Base-by-base conservation (phyloP, 1,140 invertebrate species). In the Belonocnema kinseyi region DNA sequence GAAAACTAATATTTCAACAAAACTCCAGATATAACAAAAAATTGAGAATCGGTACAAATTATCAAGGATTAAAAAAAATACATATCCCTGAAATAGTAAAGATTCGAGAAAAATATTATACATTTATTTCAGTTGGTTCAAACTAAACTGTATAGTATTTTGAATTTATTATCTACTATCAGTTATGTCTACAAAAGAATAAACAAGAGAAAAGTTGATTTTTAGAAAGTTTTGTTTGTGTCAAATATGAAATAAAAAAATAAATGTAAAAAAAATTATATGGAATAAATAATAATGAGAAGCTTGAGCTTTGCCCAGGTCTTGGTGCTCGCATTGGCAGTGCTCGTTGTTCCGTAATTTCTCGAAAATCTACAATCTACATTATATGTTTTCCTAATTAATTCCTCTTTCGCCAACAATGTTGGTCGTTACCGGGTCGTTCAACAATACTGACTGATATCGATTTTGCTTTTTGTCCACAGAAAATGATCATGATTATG, bases 401-500 rank as follows among this genome's bases (percentile, higher is more conserved):
- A 66, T 66, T 66, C 40, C 61, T 66, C 61, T 46, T 66, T 66
- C 21, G 14, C 26, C 33, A 66, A 61, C 19, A 66, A 46, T 66
- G 58, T 66, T 66, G 26, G 26, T 66, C 14, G 61, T 66, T 66
- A 66, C 40, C 61, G 61, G 26, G 14, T 16, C 61, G 14, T 16
- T 46, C 33, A 66, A 66, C 61, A 66, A 66, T 66, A 40, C 61
- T 66, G 26, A 66, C 61, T 66, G 51, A 74, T 74, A 74, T 54
- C 72, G 72, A 74, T 53, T 74, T 21, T 93, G 89, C 92, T 94
- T 94, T 95, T 88, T 94, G 93, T 94, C 95, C 94, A 92, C 95
- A 96, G 95, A 96, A 96, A 96, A 95, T 95, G 94, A 95, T 96
- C 93, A 93, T 96, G 93, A 95, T 96, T 92, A 94, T 95, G 92